These are phyloP conservation scores for Sapajus apella DNA, from an alignment of 2,113 vertebrate genomes.

Conservation along the genomic window DNA sequence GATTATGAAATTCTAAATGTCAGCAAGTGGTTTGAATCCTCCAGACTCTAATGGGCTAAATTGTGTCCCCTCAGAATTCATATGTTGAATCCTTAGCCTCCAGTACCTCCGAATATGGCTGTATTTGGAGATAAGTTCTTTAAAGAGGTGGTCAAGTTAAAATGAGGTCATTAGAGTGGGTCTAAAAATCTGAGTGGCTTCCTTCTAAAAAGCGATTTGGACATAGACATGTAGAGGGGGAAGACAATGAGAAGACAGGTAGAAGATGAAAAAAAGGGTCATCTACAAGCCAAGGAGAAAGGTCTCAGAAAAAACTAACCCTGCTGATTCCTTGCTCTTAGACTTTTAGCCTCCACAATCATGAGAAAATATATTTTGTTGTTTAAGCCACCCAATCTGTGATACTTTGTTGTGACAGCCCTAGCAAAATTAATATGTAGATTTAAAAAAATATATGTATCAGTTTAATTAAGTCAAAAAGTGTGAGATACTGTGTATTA, in stretches of 20 bases:
- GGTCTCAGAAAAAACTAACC: neutral
- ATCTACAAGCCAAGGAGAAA: neutral
- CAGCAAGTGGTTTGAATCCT: neutral
- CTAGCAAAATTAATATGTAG: neutral
- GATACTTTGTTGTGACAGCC: neutral
- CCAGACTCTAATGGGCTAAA: neutral
- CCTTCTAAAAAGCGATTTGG: neutral
- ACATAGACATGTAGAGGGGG: neutral
- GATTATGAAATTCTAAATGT: conserved; percentile 17
- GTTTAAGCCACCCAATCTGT: neutral
- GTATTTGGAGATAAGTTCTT: neutral
- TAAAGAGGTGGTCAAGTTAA: neutral
- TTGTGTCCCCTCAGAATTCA: neutral
- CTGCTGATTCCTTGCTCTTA: neutral
- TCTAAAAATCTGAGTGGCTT: neutral
- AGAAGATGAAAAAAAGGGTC: neutral
- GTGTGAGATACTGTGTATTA: neutral
- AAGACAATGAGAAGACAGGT: neutral
- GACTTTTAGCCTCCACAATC: neutral
- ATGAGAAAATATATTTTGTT: neutral
- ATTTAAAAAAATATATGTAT: neutral
- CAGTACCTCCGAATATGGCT: neutral
- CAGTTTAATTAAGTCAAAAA: neutral
- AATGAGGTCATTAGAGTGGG: neutral
- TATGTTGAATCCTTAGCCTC: neutral